Base-by-base conservation (phyloP, 92 coral and sea anemone genomes). In the Paragorgia papillata region DNA sequence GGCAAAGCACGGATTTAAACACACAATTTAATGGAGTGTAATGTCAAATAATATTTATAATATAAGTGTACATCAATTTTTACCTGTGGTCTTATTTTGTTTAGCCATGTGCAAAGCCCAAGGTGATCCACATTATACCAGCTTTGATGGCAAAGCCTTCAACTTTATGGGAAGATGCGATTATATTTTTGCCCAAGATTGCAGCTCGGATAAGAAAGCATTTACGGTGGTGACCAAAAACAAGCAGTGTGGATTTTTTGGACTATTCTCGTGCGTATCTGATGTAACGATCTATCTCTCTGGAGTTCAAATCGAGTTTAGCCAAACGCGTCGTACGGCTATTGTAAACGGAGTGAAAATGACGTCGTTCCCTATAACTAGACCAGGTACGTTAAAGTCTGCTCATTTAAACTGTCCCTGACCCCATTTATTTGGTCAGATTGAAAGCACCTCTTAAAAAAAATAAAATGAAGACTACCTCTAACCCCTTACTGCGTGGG, bases 61-160 rank as follows among this genome's bases (percentile, higher is more conserved):
- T n/a, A n/a, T n/a, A n/a, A n/a, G n/a, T n/a, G n/a, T n/a, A n/a
- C n/a, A n/a, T n/a, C n/a, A n/a, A n/a, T n/a, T n/a, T n/a, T n/a
- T n/a, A n/a, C n/a, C n/a, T n/a, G n/a, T n/a, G n/a, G n/a, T n/a
- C n/a, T n/a, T n/a, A n/a, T 37, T 37, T 37, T 53, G 22, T 17
- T 3, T 37, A 63, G 70, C 70, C 7, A 34, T 34, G 50, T 63
- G 70, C 41, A 13, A 21, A 41, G 70, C 70, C 6, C 70, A 63
- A 13, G 70, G 70, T 63, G 70, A 63, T 59, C 65, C 65, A 7
- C 65, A 59, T 59, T 59, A 59, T 34, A 59, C 65, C 3, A 59
- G 32, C 33, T 59, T 59, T 27, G 65, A 59, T 59, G 14, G 34
- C 32, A 59, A 29, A 59, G 27, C 22, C 19, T 59, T 63, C 51